Conservation (phyloP, 2,113 vertebrate species). For the Archocentrus centrarchus region DNA sequence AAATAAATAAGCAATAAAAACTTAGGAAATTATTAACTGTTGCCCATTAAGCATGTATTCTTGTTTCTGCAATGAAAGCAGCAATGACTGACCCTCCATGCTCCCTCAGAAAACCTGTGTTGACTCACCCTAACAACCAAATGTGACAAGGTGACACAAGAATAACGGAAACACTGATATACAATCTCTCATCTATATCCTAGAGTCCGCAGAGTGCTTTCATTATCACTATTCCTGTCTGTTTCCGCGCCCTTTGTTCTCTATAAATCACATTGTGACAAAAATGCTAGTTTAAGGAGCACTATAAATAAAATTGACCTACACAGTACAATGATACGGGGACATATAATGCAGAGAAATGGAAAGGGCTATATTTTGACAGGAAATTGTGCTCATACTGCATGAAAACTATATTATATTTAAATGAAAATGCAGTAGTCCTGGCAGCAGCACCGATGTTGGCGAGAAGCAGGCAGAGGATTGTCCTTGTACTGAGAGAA, state of each 20-base stretch:
- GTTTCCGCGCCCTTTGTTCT: slow-evolving; percentile 4
- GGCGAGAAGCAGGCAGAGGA: background rate
- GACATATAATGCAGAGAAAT: background rate
- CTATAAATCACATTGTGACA: slow-evolving; percentile 4
- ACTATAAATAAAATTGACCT: slow-evolving; percentile 13
- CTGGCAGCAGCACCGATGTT: background rate
- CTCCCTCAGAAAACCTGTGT: background rate
- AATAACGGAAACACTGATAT: slow-evolving; percentile 16
- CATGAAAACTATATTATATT: slow-evolving; percentile 3
- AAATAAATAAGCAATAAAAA: background rate
- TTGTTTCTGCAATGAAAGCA: background rate
- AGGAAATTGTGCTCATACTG: background rate
- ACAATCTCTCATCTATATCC: background rate
- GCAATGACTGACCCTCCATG: background rate
- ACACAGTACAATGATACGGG: background rate
- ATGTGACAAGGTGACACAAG: slow-evolving; percentile 41
- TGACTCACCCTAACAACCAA: slow-evolving; percentile 1
- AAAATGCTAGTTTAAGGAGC: slow-evolving; percentile 2
- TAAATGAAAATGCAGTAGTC: slow-evolving; percentile 16
- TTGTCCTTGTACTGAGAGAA: background rate
- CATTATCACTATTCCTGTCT: background rate
- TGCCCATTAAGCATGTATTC: no score
- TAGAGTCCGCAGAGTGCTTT: background rate
- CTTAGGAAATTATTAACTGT: background rate
- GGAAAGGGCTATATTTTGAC: background rate